A percentile compares a stretch with the other conserved stretches of the same genome.
Evolutionary conservation across 1,140 invertebrate genomes (phyloP).

Genomic region (Pararge aegeria): DNA sequence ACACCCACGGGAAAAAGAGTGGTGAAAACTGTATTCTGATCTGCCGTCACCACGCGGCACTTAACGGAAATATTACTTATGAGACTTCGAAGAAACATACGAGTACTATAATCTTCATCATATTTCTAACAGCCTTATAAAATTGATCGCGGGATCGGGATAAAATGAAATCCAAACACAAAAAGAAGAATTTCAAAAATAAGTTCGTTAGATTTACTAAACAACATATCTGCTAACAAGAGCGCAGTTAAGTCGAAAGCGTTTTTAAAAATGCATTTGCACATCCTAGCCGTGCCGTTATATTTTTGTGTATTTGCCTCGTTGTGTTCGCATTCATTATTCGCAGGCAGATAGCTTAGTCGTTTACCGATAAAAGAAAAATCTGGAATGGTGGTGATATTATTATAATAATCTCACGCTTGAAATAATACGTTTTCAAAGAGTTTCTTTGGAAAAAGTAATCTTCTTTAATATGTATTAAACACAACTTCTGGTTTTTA

Average conservation of each 20-base stretch:
- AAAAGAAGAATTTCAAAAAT: not conserved
- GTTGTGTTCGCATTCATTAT: constrained; percentile 10
- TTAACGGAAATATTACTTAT: no score
- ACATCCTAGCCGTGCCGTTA: not conserved
- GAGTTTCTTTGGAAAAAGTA: no score
- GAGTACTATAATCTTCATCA: no score
- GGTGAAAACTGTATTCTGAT: no score
- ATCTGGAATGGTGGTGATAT: not conserved
- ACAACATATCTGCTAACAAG: constrained; percentile 9
- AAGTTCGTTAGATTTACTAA: not conserved
- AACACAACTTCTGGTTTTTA: no score
- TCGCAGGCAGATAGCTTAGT: constrained; percentile 7
- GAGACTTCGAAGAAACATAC: no score
- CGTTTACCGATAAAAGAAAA: constrained; percentile 1
- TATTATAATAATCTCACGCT: not conserved
- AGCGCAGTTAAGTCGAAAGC: constrained; percentile 1
- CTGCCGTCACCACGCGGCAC: no score
- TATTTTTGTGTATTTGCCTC: constrained; percentile 4
- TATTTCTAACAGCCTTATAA: no score
- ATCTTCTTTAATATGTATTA: no score
- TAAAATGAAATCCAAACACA: no score
- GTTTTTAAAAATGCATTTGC: constrained; percentile 4
- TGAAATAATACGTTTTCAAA: not conserved
- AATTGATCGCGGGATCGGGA: no score
- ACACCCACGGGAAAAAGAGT: no score